Evolutionary conservation across 2,113 vertebrate species (phyloP), one percentile per base, ranked within the genome.

Genomic region (Triplophysa dalaica): DNA sequence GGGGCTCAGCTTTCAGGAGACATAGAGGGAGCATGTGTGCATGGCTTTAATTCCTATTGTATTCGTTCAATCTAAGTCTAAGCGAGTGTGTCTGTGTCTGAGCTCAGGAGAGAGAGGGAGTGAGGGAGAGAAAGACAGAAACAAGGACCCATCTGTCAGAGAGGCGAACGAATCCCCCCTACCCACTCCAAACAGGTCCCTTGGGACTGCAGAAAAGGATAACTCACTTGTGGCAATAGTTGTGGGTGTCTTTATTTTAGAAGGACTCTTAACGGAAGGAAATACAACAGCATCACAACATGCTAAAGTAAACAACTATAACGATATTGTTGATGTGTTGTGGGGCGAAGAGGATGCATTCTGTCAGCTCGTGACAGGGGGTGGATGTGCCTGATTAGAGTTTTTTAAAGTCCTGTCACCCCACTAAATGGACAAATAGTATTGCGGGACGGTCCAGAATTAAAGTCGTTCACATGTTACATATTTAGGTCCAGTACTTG

Each of bases 111-210:
- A 90, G 87, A 16, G 16, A 88, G 86, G 91, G 88, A 90, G 87
- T 80, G 88, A 89, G 90, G 89, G 90, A 91, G 89, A 91, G 92
- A 91, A 72, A 54, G 75, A 75, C 91, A 91, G 89, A 82, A 92
- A 93, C 91, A 93, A 92, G 92, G 91, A 92, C 93, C 93, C 93
- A 94, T 94, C 93, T 94, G 92, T 93, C 92, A 93, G 90, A 87
- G 85, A 87, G 87, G 86, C 70, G 73, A 85, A 87, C 65, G 17
- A 85, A 88, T 73, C 90, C 91, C 91, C 92, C 91, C 92, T 89
- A 89, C 91, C 90, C 89, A 88, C 87, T 87, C 80, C 2, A 86
- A 82, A 89, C 90, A 66, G 82, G 74, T 79, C 92, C 89, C 92
- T 11, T 64, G 92, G 88, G 92, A 90, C 82, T 60, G n/a, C 75